Conservation (phyloP, 1,140 invertebrate species). For the Chelonus insularis region DNA sequence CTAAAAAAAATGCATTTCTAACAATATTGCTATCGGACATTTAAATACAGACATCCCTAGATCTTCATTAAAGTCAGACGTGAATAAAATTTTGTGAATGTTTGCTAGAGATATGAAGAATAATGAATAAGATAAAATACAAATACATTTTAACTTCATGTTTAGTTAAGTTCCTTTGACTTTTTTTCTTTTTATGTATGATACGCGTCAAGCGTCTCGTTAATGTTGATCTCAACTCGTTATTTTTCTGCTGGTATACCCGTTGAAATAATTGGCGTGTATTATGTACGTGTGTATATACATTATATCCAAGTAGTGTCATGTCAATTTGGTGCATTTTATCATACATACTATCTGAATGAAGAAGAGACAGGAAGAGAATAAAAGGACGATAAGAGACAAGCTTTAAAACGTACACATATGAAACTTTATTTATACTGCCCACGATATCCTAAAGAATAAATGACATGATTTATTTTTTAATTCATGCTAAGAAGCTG, state of each 20-base stretch:
- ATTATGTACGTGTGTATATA: constrained; percentile 7
- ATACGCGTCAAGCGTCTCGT: constrained; percentile 33
- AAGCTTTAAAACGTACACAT: neutral
- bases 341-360: neutral
- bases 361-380: neutral
- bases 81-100: constrained; percentile 3
- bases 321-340: neutral
- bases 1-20: too few relatives aligned
- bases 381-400: constrained; percentile 1
- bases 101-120: neutral
- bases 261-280: constrained; percentile 38
- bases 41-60: neutral
- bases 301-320: constrained; percentile 7
- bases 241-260: constrained; percentile 25
- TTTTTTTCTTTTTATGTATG: constrained; percentile 8
- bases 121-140: neutral
- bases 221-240: constrained; percentile 38
- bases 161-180: neutral
- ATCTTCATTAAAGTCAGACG: neutral
- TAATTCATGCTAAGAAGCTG: constrained; percentile 8
- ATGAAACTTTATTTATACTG: constrained; percentile 10
- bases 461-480: constrained; percentile 3
- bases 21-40: neutral
- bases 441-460: constrained; percentile 9
- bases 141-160: too few relatives aligned